phyloP scores from a whole-genome alignment of 2,113 vertebrate species.

The Pseudopipra pipra region DNA sequence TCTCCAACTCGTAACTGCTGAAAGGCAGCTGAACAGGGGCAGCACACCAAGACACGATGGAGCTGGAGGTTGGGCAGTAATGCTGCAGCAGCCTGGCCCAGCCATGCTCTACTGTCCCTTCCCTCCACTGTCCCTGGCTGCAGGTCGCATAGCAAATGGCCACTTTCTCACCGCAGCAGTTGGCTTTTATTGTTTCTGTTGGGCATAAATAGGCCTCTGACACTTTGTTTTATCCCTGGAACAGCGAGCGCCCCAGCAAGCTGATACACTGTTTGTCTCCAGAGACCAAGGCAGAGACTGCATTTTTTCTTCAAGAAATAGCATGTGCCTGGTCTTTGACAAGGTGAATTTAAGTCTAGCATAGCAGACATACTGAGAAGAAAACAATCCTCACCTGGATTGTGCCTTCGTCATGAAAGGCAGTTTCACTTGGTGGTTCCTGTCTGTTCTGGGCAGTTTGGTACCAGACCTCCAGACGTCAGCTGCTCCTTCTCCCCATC shows the following conservation, averaged over 20 bases:
- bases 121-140: not conserved
- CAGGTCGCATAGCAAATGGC: constrained; percentile 16
- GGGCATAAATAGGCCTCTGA: not conserved
- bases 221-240: not conserved
- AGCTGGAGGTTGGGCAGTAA: not conserved
- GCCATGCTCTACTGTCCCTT: rapidly evolving
- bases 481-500: not conserved
- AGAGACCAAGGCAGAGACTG: not conserved
- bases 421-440: not conserved
- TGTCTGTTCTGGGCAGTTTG: not conserved
- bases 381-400: not conserved
- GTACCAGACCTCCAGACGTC: not conserved
- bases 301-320: not conserved
- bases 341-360: constrained; percentile 8
- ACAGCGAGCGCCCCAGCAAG: not conserved
- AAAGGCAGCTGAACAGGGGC: not conserved
- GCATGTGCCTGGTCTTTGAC: constrained; percentile 17
- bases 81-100: not conserved
- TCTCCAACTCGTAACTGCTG: not conserved
- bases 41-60: rapidly evolving
- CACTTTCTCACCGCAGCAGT: not conserved
- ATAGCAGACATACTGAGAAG: not conserved
- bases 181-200: constrained; percentile 2
- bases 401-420: not conserved
- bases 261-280: not conserved